Evolutionary conservation across 2,888 invertebrate genomes (phyloP).

Genomic region (Strigamia maritima): DNA sequence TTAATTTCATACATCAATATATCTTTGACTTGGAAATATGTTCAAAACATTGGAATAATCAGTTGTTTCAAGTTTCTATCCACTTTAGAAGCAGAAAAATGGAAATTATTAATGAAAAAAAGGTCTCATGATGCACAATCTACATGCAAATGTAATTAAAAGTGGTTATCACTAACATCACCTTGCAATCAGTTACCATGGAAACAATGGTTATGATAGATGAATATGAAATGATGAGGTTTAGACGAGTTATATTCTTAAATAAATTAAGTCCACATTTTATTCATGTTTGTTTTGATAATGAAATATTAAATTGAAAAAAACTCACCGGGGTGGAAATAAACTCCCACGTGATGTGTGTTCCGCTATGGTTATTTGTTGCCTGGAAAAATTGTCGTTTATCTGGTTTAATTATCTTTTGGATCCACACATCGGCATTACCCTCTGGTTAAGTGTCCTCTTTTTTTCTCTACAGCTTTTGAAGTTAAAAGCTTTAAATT

Average conservation of each 20-base stretch:
- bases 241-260: neutral
- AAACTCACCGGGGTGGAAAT: constrained; percentile 29
- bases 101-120: too few relatives aligned
- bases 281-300: neutral
- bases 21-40: too few relatives aligned
- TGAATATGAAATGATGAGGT: neutral
- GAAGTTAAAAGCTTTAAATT: neutral
- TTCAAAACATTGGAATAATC: too few relatives aligned
- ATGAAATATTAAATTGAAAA: neutral
- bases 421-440: neutral
- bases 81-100: too few relatives aligned
- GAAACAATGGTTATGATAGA: neutral
- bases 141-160: neutral
- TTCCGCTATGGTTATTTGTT: neutral
- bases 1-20: neutral
- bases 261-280: neutral
- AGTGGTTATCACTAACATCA: neutral
- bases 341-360: constrained; percentile 22
- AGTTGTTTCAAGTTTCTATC: too few relatives aligned
- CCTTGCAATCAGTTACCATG: neutral
- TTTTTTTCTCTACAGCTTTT: neutral
- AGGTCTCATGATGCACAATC: neutral
- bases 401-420: constrained; percentile 6
- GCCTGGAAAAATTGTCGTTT: constrained; percentile 1
- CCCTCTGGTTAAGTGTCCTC: neutral